These are phyloP conservation scores for Burhinus oedicnemus DNA, from an alignment of 2,113 vertebrate genomes.

Conservation along the genomic window DNA sequence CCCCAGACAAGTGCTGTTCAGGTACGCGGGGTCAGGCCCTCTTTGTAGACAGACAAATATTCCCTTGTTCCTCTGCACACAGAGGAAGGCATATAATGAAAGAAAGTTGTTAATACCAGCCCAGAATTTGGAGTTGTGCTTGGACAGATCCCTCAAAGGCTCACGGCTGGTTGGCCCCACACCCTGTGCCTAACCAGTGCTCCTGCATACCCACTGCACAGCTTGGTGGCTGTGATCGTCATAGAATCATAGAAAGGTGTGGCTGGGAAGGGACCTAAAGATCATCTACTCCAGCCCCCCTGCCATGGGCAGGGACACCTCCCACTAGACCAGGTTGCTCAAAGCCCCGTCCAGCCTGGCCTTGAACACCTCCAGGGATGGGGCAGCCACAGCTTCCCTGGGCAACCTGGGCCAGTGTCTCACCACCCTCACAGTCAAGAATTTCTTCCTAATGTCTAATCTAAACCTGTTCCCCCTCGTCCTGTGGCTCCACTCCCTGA, in stretches of 20 bases:
- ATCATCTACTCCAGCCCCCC: neutral
- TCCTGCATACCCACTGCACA: accelerated
- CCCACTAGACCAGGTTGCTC: neutral
- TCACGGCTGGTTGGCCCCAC: neutral
- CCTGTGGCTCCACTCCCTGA: neutral
- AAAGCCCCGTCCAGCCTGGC: neutral
- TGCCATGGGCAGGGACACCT: neutral
- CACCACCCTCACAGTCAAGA: neutral
- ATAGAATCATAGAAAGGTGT: neutral
- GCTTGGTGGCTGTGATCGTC: neutral
- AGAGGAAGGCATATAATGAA: neutral
- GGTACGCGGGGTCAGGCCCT: neutral
- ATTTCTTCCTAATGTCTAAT: neutral
- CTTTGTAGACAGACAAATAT: neutral
- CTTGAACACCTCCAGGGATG: neutral
- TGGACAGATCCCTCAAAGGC: neutral
- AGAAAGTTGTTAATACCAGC: neutral
- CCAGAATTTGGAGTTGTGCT: neutral
- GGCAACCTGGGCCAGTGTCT: neutral
- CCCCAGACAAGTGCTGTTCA: neutral
- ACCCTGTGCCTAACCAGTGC: neutral
- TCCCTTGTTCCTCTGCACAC: neutral
- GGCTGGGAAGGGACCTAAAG: neutral
- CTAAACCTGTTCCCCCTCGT: too few species aligned
- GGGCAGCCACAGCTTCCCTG: neutral